Percentiles rank a stretch among this genome's conserved stretches.
phyloP scores from a whole-genome alignment of 2,888 invertebrate genomes.

The Scaeva pyrastri region DNA sequence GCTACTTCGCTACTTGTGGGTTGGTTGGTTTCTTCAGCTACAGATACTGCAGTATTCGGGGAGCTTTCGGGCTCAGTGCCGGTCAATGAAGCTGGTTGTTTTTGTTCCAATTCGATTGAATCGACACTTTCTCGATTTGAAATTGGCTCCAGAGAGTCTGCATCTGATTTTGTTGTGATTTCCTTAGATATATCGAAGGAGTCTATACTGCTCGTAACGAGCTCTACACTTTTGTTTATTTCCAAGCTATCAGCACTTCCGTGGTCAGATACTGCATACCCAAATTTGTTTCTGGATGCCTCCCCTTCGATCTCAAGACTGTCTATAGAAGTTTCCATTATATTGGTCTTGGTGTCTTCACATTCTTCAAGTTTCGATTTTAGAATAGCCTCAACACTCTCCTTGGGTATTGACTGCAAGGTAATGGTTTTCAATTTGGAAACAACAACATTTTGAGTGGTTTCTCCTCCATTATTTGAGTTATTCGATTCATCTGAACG shows the following conservation, averaged over 20 bases:
- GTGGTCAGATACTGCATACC: conserved; percentile 85
- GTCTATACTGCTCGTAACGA: conserved; percentile 86
- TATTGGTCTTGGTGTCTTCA: conserved; percentile 82
- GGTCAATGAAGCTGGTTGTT: conserved; percentile 78
- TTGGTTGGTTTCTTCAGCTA: conserved; percentile 77
- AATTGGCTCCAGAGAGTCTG: conserved; percentile 82
- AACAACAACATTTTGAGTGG: conserved; percentile 77
- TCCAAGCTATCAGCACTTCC: conserved; percentile 89
- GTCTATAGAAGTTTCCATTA: conserved; percentile 87
- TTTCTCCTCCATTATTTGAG: conserved; percentile 80
- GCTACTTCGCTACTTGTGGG: conserved; percentile 52
- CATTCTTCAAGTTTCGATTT: conserved; percentile 83
- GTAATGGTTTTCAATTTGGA: conserved; percentile 79
- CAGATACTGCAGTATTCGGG: conserved; percentile 60
- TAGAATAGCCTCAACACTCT: conserved; percentile 81
- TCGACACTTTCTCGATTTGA: conserved; percentile 82
- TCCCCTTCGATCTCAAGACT: conserved; percentile 85
- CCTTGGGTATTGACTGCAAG: conserved; percentile 78
- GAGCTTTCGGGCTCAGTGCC: conserved; percentile 77
- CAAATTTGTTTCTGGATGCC: conserved; percentile 33
- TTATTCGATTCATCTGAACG: conserved; percentile 84
- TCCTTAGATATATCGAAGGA: conserved; percentile 84
- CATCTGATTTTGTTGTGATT: conserved; percentile 81
- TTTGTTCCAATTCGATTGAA: conserved; percentile 82
- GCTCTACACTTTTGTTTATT: conserved; percentile 85